A percentile compares a stretch with the other conserved stretches of the same genome.
These are phyloP conservation scores for Tetragnatha montana DNA, from an alignment of 2,888 invertebrate species.

Conservation along the genomic window DNA sequence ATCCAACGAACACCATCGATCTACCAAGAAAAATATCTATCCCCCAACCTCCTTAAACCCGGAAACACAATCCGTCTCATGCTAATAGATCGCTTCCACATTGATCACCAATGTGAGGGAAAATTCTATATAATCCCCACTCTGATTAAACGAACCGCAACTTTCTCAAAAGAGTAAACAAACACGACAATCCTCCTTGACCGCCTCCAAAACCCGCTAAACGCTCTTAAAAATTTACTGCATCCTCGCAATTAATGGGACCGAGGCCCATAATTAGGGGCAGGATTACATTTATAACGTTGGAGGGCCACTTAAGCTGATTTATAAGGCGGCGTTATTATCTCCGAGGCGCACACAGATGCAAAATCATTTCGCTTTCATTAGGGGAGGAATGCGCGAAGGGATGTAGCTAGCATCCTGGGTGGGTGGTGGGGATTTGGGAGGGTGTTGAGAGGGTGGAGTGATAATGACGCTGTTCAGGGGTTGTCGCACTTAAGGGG, in stretches of 20 bases:
- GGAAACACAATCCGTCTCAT: too few species aligned
- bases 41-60: too few species aligned
- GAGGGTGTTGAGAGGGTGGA: not conserved
- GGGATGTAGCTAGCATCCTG: slow-evolving; percentile 12
- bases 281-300: slow-evolving; percentile 27
- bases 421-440: slow-evolving; percentile 9
- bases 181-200: not conserved
- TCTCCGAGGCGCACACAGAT: slow-evolving; percentile 26
- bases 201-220: not conserved
- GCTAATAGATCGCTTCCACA: too few species aligned
- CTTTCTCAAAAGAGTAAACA: not conserved
- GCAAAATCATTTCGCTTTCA: slow-evolving; percentile 54
- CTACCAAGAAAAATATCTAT: too few species aligned
- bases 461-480: slow-evolving; percentile 21
- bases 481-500: not conserved
- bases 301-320: slow-evolving; percentile 37
- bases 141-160: not conserved
- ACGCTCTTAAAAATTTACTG: not conserved
- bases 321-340: slow-evolving; percentile 42
- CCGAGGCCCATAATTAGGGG: slow-evolving; percentile 30
- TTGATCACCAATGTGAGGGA: not conserved
- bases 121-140: not conserved
- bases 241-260: slow-evolving; percentile 37
- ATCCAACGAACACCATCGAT: too few species aligned
- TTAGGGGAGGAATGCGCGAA: slow-evolving; percentile 23